phyloP scores from a whole-genome alignment of 2,797 vertebrate genomes.

The Trachurus trachurus region DNA sequence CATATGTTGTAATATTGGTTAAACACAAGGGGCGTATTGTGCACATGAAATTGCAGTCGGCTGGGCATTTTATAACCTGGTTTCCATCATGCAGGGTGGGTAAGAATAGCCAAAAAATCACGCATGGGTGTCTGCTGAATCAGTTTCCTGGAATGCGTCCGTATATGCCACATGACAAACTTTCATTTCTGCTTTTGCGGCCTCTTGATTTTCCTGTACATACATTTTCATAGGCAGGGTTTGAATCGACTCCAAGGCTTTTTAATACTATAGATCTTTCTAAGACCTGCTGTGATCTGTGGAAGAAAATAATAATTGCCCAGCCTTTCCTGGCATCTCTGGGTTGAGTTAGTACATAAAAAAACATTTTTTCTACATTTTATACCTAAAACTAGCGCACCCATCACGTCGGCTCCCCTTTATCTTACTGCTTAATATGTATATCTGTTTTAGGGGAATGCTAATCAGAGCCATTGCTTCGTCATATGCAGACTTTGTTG shows the following conservation, averaged over 20 bases:
- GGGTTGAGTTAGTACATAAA: background rate
- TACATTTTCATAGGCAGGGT: background rate
- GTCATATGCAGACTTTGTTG: too few species aligned
- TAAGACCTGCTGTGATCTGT: slow-evolving; percentile 18
- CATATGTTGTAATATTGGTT: background rate
- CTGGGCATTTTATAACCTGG: background rate
- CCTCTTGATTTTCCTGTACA: slow-evolving; percentile 29
- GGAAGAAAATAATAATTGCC: background rate
- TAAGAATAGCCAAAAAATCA: slow-evolving; percentile 55
- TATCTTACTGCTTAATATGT: background rate
- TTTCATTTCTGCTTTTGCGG: slow-evolving; percentile 80
- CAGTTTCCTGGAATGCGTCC: slow-evolving; percentile 72
- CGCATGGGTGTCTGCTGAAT: slow-evolving; percentile 62
- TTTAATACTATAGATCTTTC: slow-evolving; percentile 26
- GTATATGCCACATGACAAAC: slow-evolving; percentile 66
- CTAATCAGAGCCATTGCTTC: background rate
- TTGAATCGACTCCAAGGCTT: background rate
- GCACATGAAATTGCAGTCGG: background rate
- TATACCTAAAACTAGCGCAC: background rate
- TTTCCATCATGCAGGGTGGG: slow-evolving; percentile 17
- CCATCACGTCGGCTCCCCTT: background rate
- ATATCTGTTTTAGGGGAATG: background rate
- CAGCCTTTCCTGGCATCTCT: background rate
- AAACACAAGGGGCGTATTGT: background rate
- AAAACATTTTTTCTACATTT: too few species aligned